Evolutionary conservation across 2,888 invertebrate species (phyloP).

Genomic region (Cataglyphis cursor): DNA sequence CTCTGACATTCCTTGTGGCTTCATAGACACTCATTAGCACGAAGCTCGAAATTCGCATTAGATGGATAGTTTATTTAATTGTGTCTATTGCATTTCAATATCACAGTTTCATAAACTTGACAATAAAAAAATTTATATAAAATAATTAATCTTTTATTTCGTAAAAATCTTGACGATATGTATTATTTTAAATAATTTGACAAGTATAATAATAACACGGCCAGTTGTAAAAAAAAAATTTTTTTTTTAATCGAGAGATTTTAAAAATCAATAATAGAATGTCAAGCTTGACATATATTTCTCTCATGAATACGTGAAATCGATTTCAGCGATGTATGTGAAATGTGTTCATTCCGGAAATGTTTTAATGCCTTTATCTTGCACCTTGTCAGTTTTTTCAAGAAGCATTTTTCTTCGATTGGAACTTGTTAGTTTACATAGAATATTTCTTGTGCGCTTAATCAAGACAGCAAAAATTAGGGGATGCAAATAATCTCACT

Average conservation of each 20-base stretch:
- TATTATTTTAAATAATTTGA: not conserved
- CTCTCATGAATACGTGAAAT: not conserved
- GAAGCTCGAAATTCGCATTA: not conserved
- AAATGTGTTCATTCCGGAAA: not conserved
- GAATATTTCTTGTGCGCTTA: not conserved
- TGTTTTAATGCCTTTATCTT: not conserved
- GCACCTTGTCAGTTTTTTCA: not conserved
- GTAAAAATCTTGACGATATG: not conserved
- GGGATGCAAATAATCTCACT: not conserved
- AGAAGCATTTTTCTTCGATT: not conserved
- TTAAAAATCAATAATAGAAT: not conserved
- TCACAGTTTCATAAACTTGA: not conserved
- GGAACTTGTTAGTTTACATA: not conserved
- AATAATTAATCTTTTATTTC: not conserved
- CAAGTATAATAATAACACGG: not conserved
- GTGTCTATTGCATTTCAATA: not conserved
- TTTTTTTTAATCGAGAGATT: not conserved
- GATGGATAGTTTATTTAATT: not conserved
- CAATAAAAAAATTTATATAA: not conserved
- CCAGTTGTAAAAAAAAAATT: not conserved
- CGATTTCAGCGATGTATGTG: not conserved
- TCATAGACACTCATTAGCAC: not conserved
- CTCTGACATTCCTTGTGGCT: constrained; percentile 14
- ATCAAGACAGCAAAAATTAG: not conserved
- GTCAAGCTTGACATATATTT: not conserved